These are phyloP conservation scores for Pseudonaja textilis DNA, from an alignment of 2,113 vertebrate species.

Conservation along the genomic window DNA sequence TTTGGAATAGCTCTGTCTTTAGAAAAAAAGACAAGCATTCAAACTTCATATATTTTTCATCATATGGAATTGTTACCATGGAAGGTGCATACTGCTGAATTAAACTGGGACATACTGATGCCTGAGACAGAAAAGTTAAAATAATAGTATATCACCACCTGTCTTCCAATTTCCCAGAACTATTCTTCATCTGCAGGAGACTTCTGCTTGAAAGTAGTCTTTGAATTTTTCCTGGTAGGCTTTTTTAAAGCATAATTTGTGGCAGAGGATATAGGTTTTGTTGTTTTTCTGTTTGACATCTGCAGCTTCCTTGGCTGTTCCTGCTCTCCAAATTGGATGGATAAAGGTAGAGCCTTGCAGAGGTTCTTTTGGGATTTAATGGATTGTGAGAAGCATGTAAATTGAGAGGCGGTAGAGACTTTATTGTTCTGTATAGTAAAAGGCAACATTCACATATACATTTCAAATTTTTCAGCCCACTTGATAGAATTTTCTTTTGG, in stretches of 20 bases:
- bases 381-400: not conserved
- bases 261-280: not conserved
- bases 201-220: not conserved
- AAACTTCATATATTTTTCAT: constrained; percentile 5
- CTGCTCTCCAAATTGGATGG: not conserved
- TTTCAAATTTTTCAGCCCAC: not conserved
- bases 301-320: not conserved
- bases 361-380: not conserved
- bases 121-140: not conserved
- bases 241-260: not conserved
- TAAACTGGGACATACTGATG: not conserved
- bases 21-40: not conserved
- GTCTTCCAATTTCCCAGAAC: not conserved
- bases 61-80: not conserved
- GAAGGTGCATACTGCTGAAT: not conserved
- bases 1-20: constrained; percentile 12
- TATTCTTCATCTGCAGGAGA: not conserved
- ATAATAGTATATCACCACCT: not conserved
- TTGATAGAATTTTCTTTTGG: not conserved
- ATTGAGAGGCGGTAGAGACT: not conserved
- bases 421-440: not conserved
- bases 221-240: not conserved
- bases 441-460: not conserved
- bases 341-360: not conserved
- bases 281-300: not conserved